Evolutionary conservation across 2,113 vertebrate species (phyloP).

Genomic region (Anthoscopus minutus): DNA sequence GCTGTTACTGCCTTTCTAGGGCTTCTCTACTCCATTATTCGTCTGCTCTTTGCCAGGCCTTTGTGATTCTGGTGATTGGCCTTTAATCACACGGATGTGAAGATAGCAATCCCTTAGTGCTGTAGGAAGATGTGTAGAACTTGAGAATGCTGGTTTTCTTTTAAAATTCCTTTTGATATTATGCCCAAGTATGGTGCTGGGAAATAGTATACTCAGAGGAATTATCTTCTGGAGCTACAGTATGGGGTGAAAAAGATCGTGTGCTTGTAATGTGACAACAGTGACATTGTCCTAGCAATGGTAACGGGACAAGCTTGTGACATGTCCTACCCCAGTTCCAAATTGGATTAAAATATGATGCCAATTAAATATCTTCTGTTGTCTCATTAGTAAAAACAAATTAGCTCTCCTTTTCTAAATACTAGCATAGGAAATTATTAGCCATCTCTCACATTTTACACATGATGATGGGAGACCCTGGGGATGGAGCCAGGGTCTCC

Average conservation of each 20-base stretch:
- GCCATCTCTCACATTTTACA: background rate
- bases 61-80: background rate
- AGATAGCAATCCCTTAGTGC: background rate
- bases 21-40: background rate
- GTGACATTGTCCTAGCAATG: background rate
- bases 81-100: background rate
- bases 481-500: background rate
- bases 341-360: background rate
- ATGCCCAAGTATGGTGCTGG: background rate
- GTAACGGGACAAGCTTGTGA: background rate
- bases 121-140: background rate
- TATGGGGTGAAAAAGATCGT: background rate
- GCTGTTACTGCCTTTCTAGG: accelerated
- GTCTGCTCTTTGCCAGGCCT: background rate
- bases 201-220: background rate
- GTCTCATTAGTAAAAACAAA: background rate
- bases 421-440: background rate
- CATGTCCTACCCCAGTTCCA: background rate
- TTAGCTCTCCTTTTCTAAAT: background rate
- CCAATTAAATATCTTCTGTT: background rate
- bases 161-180: background rate
- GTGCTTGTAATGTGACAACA: background rate
- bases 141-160: background rate
- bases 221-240: background rate
- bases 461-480: background rate